These are phyloP conservation scores for Agrochola lota DNA, from an alignment of 2,888 invertebrate genomes.

Conservation along the genomic window DNA sequence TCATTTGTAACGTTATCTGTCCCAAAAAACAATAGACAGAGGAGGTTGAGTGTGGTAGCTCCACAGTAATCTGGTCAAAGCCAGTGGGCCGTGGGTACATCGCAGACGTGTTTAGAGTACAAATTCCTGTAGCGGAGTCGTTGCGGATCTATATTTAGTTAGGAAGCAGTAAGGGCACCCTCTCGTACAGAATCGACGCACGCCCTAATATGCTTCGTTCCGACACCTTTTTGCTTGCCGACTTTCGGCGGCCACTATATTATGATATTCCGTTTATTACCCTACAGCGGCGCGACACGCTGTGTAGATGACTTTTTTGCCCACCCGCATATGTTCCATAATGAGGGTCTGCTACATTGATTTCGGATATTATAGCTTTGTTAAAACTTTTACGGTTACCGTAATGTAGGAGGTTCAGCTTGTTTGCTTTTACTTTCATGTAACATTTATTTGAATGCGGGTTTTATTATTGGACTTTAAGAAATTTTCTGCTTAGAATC, in stretches of 20 bases:
- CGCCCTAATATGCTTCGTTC: conserved; percentile 72
- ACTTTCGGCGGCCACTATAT: conserved; percentile 77
- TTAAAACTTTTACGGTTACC: conserved; percentile 71
- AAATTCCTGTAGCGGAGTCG: conserved; percentile 76
- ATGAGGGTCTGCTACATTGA: conserved; percentile 77
- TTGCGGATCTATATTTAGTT: conserved; percentile 86
- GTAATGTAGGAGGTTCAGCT: conserved; percentile 46
- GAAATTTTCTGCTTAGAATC: conserved; percentile 14
- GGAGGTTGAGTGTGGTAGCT: conserved; percentile 49
- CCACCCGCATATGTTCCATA: conserved; percentile 82
- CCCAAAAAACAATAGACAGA: conserved; percentile 46
- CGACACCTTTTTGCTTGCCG: conserved; percentile 75
- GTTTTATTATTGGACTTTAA: conserved; percentile 6
- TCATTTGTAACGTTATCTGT: conserved; percentile 28
- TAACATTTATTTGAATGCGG: conserved; percentile 31
- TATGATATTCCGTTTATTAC: conserved; percentile 84
- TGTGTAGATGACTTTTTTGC: conserved; percentile 78
- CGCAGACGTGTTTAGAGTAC: conserved; percentile 80
- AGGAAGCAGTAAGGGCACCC: conserved; percentile 76
- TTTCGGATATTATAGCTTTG: conserved; percentile 74
- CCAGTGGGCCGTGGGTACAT: conserved; percentile 67
- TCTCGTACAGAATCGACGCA: conserved; percentile 69
- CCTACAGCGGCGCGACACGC: conserved; percentile 67
- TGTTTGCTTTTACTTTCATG: conserved; percentile 42
- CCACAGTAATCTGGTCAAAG: conserved; percentile 66